Conservation (phyloP, 2,888 invertebrate species). For the Vandiemenella viatica region DNA sequence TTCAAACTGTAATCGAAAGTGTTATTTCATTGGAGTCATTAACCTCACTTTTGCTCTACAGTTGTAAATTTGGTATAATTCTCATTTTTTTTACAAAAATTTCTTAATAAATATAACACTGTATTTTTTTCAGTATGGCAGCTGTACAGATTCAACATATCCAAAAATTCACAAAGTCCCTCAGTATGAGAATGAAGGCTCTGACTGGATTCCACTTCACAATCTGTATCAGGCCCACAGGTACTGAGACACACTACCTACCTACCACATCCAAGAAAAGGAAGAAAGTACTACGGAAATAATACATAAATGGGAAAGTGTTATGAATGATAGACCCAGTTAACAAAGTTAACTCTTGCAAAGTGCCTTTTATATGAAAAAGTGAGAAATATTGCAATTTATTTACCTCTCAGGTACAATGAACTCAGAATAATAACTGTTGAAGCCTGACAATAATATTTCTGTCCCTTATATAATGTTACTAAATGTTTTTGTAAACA, state of each 20-base stretch:
- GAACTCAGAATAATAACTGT: background rate
- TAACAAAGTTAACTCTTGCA: background rate
- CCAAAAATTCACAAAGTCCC: slow-evolving; percentile 12
- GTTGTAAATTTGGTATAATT: too few species aligned
- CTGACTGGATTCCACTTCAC: slow-evolving; percentile 14
- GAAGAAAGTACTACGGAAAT: background rate
- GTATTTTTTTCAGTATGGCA: slow-evolving; percentile 12
- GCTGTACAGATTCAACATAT: slow-evolving; percentile 12
- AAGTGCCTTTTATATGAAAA: background rate
- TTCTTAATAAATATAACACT: too few species aligned
- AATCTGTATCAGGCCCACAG: slow-evolving; percentile 13
- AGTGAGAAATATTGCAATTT: background rate
- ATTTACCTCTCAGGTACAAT: background rate
- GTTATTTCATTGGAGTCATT: too few species aligned
- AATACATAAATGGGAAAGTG: background rate
- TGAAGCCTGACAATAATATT: background rate
- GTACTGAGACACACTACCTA: slow-evolving; percentile 8
- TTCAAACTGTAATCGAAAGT: too few species aligned
- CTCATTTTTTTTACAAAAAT: too few species aligned
- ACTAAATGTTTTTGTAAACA: too few species aligned
- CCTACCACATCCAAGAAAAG: background rate
- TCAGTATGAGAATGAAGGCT: slow-evolving; percentile 10
- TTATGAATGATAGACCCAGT: background rate
- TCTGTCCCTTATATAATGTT: background rate
- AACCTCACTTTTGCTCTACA: too few species aligned